Evolutionary conservation across 2,888 invertebrate species (phyloP), one percentile per base, ranked within the genome.

Genomic region (Steromphala cineraria): DNA sequence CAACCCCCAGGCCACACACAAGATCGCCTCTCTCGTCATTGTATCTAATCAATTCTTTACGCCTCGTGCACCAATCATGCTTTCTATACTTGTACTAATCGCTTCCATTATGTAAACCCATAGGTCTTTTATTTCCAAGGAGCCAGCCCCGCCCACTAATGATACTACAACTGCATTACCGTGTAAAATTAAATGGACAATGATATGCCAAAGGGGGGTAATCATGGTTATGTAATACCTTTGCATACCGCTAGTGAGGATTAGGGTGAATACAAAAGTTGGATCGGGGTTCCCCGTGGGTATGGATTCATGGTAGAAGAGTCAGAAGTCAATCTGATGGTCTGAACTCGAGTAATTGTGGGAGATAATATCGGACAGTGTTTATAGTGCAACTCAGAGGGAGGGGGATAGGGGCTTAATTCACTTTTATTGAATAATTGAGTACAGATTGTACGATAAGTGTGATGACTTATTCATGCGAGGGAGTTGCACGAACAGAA

Each of bases 351-450:
- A 40, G 71, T 71, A 40, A 71, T 71, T 71, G 71, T 40, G 19
- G 7, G 36, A 71, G 71, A 71, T 71, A 71, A 40, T 36, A 71
- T 71, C 71, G 19, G 36, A 19, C 40, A n/a, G 36, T 71, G 71
- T 71, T 71, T 71, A 71, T 36, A 31, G 71, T 71, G 36, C 71
- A 31, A 36, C 71, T 31, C 71, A 15, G 71, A 36, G 71, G 71
- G 71, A 71, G 71, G 71, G 31, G 36, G 19, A 36, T 19, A 19
- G 1, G 15, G 40, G 36, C 71, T 71, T 71, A 71, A 71, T 71
- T 71, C 71, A 71, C 24, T 71, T 36, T 71, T 71, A 71, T 71
- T 71, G 71, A 71, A 71, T 71, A 71, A 71, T 71, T 71, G 71
- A 71, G 71, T 71, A 19, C 40, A 31, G 71, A 71, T 71, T 71